Evolutionary conservation across 2,797 vertebrate species (phyloP).

Genomic region (Protonibea diacanthus): DNA sequence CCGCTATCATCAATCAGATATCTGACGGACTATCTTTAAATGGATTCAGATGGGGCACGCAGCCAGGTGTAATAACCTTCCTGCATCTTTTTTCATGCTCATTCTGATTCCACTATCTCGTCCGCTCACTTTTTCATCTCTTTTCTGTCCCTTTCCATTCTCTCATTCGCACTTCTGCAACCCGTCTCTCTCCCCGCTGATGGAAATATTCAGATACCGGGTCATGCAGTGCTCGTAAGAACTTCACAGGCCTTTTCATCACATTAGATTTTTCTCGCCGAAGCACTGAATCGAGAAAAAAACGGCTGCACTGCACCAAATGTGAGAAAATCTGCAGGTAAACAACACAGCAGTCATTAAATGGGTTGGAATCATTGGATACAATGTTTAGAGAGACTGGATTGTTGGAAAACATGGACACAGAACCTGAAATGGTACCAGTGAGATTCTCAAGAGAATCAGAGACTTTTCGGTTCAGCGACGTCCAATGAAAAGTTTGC

Average conservation of each 20-base stretch:
- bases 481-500: not conserved
- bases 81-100: constrained; percentile 29
- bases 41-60: constrained; percentile 43
- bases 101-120: constrained; percentile 33
- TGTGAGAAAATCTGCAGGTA: constrained; percentile 34
- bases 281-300: constrained; percentile 38
- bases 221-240: constrained; percentile 41
- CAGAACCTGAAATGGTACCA: not conserved
- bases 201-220: constrained; percentile 54
- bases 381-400: not conserved
- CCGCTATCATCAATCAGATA: constrained; percentile 24
- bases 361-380: constrained; percentile 6
- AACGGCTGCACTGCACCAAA: constrained; percentile 34
- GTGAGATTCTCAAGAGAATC: not conserved
- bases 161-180: constrained; percentile 24
- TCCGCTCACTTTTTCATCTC: constrained; percentile 31
- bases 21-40: constrained; percentile 46
- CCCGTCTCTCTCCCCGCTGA: constrained; percentile 20
- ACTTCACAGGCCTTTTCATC: constrained; percentile 52
- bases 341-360: constrained; percentile 42
- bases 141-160: constrained; percentile 37
- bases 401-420: not conserved
- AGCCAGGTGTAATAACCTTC: constrained; percentile 53
- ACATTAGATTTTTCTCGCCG: constrained; percentile 24
- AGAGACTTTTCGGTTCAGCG: not conserved